Evolutionary conservation across 2,113 vertebrate genomes (phyloP).

Genomic region (Tachuris rubrigastra): DNA sequence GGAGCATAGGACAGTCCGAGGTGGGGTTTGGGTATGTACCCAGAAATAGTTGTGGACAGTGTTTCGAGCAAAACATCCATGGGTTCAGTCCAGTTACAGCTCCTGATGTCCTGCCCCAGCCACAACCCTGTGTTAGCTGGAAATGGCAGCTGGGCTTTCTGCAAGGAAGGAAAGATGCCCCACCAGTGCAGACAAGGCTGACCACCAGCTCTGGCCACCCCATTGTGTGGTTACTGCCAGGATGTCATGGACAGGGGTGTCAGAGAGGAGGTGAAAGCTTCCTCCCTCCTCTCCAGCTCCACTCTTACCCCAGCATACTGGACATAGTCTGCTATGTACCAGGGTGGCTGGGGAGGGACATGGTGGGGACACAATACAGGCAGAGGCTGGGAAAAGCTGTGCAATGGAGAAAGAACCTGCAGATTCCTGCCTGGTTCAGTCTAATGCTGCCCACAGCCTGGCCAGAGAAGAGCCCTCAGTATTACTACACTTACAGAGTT

Average conservation of each 20-base stretch:
- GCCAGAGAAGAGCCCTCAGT: background rate
- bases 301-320: background rate
- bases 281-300: background rate
- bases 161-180: background rate
- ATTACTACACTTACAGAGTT: fast-evolving
- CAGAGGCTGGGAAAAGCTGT: background rate
- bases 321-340: background rate
- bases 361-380: background rate
- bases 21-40: background rate
- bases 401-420: background rate
- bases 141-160: background rate
- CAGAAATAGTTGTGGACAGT: background rate
- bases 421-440: background rate
- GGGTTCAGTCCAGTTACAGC: background rate
- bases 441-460: background rate
- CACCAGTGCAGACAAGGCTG: background rate
- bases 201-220: background rate
- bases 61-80: fast-evolving
- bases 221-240: background rate
- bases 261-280: background rate
- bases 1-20: background rate
- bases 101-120: background rate
- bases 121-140: background rate
- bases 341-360: background rate
- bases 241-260: background rate